These are phyloP conservation scores for Nanger granti DNA, from an alignment of 2,113 vertebrate genomes.

Conservation along the genomic window DNA sequence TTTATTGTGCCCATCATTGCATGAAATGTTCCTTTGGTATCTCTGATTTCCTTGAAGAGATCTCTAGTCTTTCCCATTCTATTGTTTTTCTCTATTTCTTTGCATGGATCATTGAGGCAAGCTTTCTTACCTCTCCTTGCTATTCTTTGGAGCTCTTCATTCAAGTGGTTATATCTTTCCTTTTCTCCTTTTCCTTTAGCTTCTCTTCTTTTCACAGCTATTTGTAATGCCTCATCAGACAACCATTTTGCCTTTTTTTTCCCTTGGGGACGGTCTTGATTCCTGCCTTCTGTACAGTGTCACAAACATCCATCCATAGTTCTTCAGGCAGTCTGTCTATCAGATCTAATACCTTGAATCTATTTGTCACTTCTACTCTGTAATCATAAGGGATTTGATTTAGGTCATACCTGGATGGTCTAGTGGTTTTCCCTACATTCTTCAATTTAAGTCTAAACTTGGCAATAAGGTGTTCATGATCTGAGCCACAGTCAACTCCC, in stretches of 20 bases:
- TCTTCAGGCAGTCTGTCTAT: background rate
- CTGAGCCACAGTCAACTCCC: background rate
- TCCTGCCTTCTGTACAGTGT: background rate
- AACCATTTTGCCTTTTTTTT: background rate
- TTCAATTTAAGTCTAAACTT: background rate
- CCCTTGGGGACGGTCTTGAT: background rate
- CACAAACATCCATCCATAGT: background rate
- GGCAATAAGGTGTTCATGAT: background rate
- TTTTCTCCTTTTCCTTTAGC: background rate
- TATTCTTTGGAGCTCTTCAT: background rate
- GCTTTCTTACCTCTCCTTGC: background rate
- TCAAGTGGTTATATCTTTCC: background rate
- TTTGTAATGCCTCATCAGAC: background rate
- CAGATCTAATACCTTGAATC: background rate
- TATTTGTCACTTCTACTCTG: background rate
- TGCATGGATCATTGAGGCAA: background rate
- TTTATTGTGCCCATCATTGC: background rate
- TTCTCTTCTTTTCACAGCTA: background rate
- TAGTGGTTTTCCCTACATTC: background rate
- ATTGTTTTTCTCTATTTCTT: background rate
- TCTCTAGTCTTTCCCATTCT: background rate
- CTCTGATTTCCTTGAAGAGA: background rate
- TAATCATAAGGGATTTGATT: background rate
- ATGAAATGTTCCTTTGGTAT: background rate
- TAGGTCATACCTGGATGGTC: background rate